Base-by-base conservation (phyloP, 2,797 vertebrate genomes). In the Pelochelys cantorii region DNA sequence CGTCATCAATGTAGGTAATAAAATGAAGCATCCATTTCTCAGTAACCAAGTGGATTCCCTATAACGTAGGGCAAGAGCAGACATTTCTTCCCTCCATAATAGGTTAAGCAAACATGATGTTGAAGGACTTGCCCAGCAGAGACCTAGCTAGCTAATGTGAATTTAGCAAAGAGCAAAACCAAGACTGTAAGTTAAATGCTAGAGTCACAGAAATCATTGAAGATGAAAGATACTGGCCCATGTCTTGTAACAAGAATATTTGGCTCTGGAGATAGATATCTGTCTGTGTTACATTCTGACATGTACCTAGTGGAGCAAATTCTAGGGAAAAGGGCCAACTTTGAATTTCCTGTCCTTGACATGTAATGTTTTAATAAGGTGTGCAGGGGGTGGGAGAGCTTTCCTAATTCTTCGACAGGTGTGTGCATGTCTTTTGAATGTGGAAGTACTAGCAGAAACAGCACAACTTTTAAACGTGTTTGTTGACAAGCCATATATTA, bases 241-340 rank as follows among this genome's bases (percentile, higher is more conserved):
- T 55, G 53, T 54, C 14, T 53, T 79, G 27, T 31, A 5, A 54
- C 29, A 55, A 29, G 52, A 81, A 68, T 34, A 92, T 95, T 93
- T 96, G 83, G 92, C 93, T 95, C 27, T 77, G 80, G 79, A 94
- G 85, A 71, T 81, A 77, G 27, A 77, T 75, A 23, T 27, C 23
- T 68, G 20, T 68, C 17, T 71, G 18, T 68, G 4, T 37, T 71
- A 22, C 68, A 71, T 9, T 52, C 42, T 77, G 42, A 77, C 4
- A 9, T 48, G 42, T 8, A 29, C 25, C 42, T 7, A 29, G 12
- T 15, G 42, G 74, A 77, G 14, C 23, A 77, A 48, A 77, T 29
- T 77, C 37, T 12, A 52, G 74, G 52, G 74, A 52, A 52, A 52
- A 48, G 74, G 14, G 12, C 42, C 13, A 27, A 27, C 74, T 75